phyloP scores from a whole-genome alignment of 2,797 vertebrate genomes.

The Acanthopagrus latus region DNA sequence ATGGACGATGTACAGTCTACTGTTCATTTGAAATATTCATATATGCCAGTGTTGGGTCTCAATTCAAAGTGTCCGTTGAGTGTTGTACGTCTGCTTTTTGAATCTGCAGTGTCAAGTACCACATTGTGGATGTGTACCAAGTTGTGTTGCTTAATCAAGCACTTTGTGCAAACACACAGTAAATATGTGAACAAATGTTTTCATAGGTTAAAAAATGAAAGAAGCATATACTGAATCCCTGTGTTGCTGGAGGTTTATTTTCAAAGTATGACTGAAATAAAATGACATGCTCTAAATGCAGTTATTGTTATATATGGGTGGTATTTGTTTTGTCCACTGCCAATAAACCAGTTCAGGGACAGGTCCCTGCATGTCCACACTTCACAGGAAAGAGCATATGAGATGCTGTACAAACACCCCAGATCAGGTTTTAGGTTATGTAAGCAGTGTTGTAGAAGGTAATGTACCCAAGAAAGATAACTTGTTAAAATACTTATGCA shows the following conservation, averaged over 20 bases:
- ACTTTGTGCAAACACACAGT: constrained; percentile 65
- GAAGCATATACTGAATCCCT: constrained; percentile 65
- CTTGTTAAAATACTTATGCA: no score
- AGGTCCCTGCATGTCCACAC: background rate
- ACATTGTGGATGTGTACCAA: constrained; percentile 69
- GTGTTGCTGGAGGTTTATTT: constrained; percentile 79
- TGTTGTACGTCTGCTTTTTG: constrained; percentile 73
- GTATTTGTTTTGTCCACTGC: constrained; percentile 36
- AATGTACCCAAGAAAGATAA: no score
- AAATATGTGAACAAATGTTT: constrained; percentile 59
- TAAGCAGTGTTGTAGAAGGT: background rate
- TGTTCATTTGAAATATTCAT: constrained; percentile 71
- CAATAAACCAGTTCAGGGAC: background rate
- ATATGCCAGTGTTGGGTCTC: constrained; percentile 47
- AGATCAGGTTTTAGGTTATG: background rate
- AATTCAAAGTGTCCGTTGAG: constrained; percentile 59
- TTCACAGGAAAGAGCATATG: background rate
- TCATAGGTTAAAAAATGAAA: constrained; percentile 50
- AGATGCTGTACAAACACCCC: background rate
- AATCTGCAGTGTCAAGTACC: constrained; percentile 77
- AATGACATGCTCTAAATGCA: constrained; percentile 77
- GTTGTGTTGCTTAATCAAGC: constrained; percentile 59
- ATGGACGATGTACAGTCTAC: constrained; percentile 69
- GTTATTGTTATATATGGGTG: constrained; percentile 46
- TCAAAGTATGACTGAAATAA: constrained; percentile 86